phyloP scores from a whole-genome alignment of 2,113 vertebrate genomes.

The Synchiropus splendidus region DNA sequence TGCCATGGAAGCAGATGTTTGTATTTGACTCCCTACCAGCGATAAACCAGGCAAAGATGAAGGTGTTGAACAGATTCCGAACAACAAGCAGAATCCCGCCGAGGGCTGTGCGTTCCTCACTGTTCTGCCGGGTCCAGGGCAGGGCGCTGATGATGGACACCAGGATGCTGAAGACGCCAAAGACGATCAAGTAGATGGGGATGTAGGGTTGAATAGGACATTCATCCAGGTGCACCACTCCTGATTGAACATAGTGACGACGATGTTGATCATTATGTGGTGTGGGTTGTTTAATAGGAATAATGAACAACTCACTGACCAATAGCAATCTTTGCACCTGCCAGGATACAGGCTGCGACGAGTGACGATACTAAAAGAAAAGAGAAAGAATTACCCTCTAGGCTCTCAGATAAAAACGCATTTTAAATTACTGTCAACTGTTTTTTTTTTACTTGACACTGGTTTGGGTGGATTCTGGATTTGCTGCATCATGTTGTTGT shows the following conservation, averaged over 20 bases:
- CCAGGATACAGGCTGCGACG: conserved; percentile 25
- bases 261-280: neutral
- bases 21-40: conserved; percentile 39
- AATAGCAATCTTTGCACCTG: conserved; percentile 51
- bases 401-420: no score
- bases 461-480: no score
- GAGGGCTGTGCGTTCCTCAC: neutral
- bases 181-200: conserved; percentile 63
- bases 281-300: neutral
- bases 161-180: conserved; percentile 40
- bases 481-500: no score
- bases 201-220: conserved; percentile 54
- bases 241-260: conserved; percentile 19
- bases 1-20: no score
- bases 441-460: no score
- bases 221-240: conserved; percentile 38
- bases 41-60: conserved; percentile 61
- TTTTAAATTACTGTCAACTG: no score
- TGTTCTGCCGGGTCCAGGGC: conserved; percentile 11
- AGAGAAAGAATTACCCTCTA: neutral
- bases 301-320: conserved; percentile 34
- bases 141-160: conserved; percentile 37
- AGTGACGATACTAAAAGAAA: no score
- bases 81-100: rapidly evolving
- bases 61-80: conserved; percentile 40